Evolutionary conservation across 2,113 vertebrate genomes (phyloP).

Genomic region (Sinocyclocheilus anshuiensis): DNA sequence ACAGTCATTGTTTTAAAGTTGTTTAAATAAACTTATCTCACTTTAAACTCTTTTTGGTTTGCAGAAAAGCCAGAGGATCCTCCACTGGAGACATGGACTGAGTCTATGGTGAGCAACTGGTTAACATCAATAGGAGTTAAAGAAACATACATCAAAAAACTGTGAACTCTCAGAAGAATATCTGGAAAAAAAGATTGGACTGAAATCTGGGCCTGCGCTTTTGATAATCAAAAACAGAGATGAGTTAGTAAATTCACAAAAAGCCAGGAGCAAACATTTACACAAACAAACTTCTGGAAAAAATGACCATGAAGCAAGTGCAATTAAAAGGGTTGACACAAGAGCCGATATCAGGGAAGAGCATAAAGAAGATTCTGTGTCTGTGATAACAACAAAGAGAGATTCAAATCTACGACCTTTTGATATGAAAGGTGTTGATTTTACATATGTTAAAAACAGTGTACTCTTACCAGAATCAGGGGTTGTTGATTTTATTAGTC

Average conservation of each 20-base stretch:
- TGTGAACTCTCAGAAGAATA: constrained; percentile 68
- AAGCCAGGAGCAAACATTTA: constrained; percentile 16
- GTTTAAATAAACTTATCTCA: not conserved
- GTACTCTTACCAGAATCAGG: constrained; percentile 81
- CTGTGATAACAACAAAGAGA: constrained; percentile 48
- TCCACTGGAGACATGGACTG: constrained; percentile 73
- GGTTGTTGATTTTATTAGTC: constrained; percentile 71
- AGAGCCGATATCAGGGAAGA: constrained; percentile 11
- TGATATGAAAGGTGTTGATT: constrained; percentile 64
- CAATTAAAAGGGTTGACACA: not conserved
- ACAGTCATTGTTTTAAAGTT: not conserved
- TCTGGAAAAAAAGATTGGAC: constrained; percentile 69
- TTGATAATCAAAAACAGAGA: constrained; percentile 74
- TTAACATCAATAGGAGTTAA: constrained; percentile 74
- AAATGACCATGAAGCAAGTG: constrained; percentile 6
- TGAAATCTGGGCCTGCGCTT: constrained; percentile 77
- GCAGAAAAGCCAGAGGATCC: constrained; percentile 55
- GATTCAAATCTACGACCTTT: constrained; percentile 75
- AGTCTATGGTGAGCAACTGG: constrained; percentile 77
- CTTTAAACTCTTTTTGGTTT: not conserved
- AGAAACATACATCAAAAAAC: constrained; percentile 69
- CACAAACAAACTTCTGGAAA: not conserved
- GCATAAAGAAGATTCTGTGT: not conserved
- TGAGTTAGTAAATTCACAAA: constrained; percentile 53
- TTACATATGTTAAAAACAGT: constrained; percentile 74